Evolutionary conservation across 2,797 vertebrate species (phyloP).

Genomic region (Coregonus ussuriensis): DNA sequence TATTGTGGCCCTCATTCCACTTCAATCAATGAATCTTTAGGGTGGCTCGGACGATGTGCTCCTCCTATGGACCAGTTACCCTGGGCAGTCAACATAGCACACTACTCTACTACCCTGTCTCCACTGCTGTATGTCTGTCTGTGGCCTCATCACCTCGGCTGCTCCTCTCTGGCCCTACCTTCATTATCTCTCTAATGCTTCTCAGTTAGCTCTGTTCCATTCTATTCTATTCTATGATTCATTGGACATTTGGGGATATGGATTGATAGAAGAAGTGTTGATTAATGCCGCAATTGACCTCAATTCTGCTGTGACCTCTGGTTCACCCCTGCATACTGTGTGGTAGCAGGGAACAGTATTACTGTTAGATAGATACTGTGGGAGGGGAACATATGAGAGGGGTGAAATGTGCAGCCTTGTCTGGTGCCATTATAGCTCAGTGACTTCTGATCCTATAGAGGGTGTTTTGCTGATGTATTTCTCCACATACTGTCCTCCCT

Average conservation of each 20-base stretch:
- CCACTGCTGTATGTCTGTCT: not conserved
- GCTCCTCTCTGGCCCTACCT: not conserved
- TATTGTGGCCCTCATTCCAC: conserved; percentile 63
- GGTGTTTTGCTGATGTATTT: not conserved
- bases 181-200: not conserved
- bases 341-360: not conserved
- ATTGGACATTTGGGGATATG: not conserved
- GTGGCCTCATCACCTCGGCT: not conserved
- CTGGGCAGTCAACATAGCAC: not conserved
- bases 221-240: not conserved
- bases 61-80: conserved; percentile 29
- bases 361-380: not conserved
- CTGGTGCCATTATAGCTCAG: not conserved
- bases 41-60: conserved; percentile 47
- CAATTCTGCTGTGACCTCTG: not conserved
- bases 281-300: not conserved
- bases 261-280: not conserved
- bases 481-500: not conserved
- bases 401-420: not conserved
- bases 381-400: not conserved
- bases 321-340: not conserved
- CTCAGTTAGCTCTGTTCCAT: not conserved
- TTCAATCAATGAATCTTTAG: conserved; percentile 72
- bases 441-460: not conserved
- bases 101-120: not conserved